These are phyloP conservation scores for Drosophila siamana DNA, from an alignment of 2,888 invertebrate genomes.

Conservation along the genomic window DNA sequence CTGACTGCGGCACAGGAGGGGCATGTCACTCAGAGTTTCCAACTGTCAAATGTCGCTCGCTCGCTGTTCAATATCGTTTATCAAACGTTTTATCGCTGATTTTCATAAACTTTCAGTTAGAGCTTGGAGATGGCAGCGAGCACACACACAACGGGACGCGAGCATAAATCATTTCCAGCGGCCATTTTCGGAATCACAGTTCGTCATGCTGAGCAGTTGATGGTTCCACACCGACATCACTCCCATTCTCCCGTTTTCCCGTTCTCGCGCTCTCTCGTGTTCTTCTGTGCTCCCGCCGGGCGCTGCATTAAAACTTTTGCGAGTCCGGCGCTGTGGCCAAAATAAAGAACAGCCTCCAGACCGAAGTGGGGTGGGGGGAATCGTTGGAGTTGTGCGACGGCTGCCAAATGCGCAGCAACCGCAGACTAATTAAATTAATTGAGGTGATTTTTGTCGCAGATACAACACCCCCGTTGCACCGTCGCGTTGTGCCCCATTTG, in stretches of 20 bases:
- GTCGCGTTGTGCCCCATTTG: slow-evolving; percentile 50
- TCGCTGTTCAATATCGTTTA: slow-evolving; percentile 66
- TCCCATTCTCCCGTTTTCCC: neutral
- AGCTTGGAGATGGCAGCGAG: slow-evolving; percentile 7
- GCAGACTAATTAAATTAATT: slow-evolving; percentile 82
- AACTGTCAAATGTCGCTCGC: slow-evolving; percentile 69
- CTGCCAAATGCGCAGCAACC: slow-evolving; percentile 59
- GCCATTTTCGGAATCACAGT: slow-evolving; percentile 52
- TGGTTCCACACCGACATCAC: neutral
- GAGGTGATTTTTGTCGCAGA: slow-evolving; percentile 79
- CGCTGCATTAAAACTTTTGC: slow-evolving; percentile 31
- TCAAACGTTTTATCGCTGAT: slow-evolving; percentile 65
- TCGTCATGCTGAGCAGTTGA: slow-evolving; percentile 72
- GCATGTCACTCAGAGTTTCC: slow-evolving; percentile 24
- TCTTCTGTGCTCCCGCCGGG: too few relatives aligned
- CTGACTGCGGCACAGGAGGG: slow-evolving; percentile 20
- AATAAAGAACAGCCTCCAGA: slow-evolving; percentile 29
- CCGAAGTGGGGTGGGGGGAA: neutral
- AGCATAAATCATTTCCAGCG: slow-evolving; percentile 70
- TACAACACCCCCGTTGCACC: slow-evolving; percentile 23
- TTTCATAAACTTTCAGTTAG: slow-evolving; percentile 65
- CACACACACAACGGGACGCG: slow-evolving; percentile 19
- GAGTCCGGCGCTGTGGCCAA: slow-evolving; percentile 16
- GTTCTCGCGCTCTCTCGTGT: too few relatives aligned
- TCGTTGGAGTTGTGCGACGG: slow-evolving; percentile 11